Conservation (phyloP, 2,888 invertebrate genomes). For the Lampropteryx suffumata region DNA sequence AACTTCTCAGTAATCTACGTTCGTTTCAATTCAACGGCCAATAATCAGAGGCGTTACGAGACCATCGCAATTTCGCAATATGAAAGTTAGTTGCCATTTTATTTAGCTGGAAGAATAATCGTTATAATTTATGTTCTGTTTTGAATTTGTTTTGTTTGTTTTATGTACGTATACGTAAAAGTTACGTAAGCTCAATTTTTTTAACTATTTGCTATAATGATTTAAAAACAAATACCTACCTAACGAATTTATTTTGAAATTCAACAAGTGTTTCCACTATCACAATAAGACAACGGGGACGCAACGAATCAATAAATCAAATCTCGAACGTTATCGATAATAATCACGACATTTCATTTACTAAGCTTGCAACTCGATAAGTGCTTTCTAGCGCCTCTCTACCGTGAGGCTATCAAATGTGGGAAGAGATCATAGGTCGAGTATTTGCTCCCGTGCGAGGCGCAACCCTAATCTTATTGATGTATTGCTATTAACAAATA, state of each 20-base stretch:
- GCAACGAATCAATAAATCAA: conserved; percentile 59
- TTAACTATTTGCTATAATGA: no score
- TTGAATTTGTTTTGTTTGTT: conserved; percentile 9
- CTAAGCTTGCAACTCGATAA: conserved; percentile 45
- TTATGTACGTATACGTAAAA: neutral
- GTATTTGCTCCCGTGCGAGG: conserved; percentile 60
- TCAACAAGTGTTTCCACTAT: neutral
- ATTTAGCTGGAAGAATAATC: conserved; percentile 24
- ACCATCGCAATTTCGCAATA: conserved; percentile 32
- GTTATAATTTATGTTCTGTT: conserved; percentile 13
- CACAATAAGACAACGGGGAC: conserved; percentile 25
- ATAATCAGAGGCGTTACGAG: conserved; percentile 32
- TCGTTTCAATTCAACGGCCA: conserved; percentile 33
- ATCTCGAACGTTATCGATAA: conserved; percentile 58
- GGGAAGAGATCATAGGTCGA: conserved; percentile 68
- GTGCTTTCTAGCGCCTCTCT: conserved; percentile 69
- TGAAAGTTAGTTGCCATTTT: conserved; percentile 30
- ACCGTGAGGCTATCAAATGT: conserved; percentile 48
- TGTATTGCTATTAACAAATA: conserved; percentile 43
- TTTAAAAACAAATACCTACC: no score
- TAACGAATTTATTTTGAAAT: no score
- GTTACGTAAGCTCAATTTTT: no score
- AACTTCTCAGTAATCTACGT: conserved; percentile 19
- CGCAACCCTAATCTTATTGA: conserved; percentile 45
- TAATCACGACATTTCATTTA: conserved; percentile 66